phyloP scores from a whole-genome alignment of 23 tunicate species.

The Clavelina lepadiformis region DNA sequence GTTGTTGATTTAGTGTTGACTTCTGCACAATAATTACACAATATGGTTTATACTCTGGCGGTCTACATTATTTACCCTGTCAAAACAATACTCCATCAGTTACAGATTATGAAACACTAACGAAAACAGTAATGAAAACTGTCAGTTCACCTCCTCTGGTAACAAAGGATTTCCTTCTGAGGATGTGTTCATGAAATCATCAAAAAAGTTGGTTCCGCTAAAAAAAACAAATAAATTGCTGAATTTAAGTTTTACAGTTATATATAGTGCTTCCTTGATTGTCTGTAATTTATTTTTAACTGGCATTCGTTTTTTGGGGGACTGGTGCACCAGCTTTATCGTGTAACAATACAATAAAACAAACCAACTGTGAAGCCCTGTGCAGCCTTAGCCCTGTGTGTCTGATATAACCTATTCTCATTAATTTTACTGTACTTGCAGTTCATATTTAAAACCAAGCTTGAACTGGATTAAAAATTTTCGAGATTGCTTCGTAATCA shows the following conservation, averaged over 20 bases:
- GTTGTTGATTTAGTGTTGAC: not conserved
- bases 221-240: not conserved
- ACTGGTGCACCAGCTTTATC: no score
- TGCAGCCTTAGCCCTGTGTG: no score
- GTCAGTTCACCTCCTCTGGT: no score
- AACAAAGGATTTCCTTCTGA: not conserved
- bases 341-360: not conserved
- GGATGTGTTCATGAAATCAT: constrained; percentile 1
- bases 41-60: not conserved
- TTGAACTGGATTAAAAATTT: no score
- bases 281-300: not conserved
- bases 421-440: no score
- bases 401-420: no score
- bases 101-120: no score
- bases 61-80: no score
- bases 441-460: no score
- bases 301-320: not conserved
- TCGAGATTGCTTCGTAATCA: no score
- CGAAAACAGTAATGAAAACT: no score
- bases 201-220: constrained; percentile 1
- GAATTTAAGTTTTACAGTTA: not conserved
- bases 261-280: not conserved
- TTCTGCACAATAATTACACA: not conserved
- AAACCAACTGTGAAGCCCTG: not conserved
- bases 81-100: no score